A percentile compares a stretch with the other conserved stretches of the same genome.
Evolutionary conservation across 2,113 vertebrate genomes (phyloP).

Genomic region (Caracal caracal): DNA sequence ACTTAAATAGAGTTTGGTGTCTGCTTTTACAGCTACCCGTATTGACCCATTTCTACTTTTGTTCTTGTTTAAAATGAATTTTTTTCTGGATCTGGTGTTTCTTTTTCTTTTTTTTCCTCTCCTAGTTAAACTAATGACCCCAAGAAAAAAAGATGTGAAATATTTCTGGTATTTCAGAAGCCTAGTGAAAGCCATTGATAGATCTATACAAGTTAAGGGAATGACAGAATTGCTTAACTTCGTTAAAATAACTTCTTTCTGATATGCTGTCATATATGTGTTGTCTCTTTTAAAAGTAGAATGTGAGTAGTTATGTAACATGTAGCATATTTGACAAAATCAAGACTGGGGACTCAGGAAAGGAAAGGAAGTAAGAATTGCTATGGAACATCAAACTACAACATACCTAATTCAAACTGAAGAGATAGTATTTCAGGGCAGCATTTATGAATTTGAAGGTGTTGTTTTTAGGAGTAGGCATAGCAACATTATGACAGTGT

Average conservation of each 20-base stretch:
- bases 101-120: not conserved
- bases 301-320: slow-evolving; percentile 14
- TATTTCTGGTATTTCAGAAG: slow-evolving; percentile 48
- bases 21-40: not conserved
- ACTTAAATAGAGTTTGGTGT: not conserved
- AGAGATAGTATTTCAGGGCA: not conserved
- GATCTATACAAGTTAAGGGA: not conserved
- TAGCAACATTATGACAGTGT: not conserved
- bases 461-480: not conserved
- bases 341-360: not conserved
- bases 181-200: not conserved
- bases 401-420: not conserved
- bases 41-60: not conserved
- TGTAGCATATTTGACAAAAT: slow-evolving; percentile 29
- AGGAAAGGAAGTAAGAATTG: not conserved
- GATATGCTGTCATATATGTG: not conserved
- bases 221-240: not conserved
- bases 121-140: not conserved
- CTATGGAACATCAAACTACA: not conserved
- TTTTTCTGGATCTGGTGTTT: not conserved
- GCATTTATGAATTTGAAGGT: slow-evolving; percentile 30
- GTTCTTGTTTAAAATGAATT: not conserved
- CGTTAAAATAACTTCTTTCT: not conserved
- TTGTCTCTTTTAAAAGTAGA: not conserved
- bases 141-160: slow-evolving; percentile 14